Conservation (phyloP, 2,888 invertebrate species). For the Lottia gigantea region DNA sequence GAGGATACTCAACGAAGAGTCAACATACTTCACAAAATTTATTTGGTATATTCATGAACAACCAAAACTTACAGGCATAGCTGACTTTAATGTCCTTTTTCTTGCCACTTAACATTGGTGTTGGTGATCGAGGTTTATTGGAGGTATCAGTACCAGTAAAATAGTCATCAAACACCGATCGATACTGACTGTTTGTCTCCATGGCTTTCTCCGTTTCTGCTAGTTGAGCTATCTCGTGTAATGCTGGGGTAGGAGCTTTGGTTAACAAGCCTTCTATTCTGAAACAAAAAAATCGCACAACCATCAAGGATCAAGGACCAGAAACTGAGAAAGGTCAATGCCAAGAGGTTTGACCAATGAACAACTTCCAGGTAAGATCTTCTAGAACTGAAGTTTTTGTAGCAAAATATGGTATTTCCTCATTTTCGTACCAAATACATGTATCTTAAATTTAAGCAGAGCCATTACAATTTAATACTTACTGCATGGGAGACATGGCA, state of each 20-base stretch:
- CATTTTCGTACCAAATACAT: too few species aligned
- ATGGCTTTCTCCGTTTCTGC: constrained; percentile 28
- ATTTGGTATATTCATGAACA: neutral
- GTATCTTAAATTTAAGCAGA: too few species aligned
- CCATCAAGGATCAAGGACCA: too few species aligned
- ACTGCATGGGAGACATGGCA: constrained; percentile 28
- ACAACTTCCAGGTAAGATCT: too few species aligned
- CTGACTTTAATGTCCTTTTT: constrained; percentile 51
- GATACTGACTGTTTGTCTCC: constrained; percentile 23
- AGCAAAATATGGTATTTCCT: too few species aligned
- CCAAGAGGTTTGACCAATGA: too few species aligned
- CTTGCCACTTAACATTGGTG: constrained; percentile 15
- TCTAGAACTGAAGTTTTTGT: too few species aligned
- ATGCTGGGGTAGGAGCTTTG: constrained; percentile 52
- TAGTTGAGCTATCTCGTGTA: constrained; percentile 45
- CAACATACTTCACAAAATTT: neutral
- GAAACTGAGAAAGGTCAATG: too few species aligned
- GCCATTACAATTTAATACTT: neutral
- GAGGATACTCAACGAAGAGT: too few species aligned
- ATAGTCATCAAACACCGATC: constrained; percentile 50
- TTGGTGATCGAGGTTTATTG: constrained; percentile 25
- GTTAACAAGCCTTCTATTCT: constrained; percentile 54
- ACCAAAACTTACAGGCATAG: constrained; percentile 48
- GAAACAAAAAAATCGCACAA: neutral
- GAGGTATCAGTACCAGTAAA: constrained; percentile 55